A percentile compares a stretch with the other conserved stretches of the same genome.
These are phyloP conservation scores for Macrosiphum euphorbiae DNA, from an alignment of 2,888 invertebrate genomes.

Conservation along the genomic window DNA sequence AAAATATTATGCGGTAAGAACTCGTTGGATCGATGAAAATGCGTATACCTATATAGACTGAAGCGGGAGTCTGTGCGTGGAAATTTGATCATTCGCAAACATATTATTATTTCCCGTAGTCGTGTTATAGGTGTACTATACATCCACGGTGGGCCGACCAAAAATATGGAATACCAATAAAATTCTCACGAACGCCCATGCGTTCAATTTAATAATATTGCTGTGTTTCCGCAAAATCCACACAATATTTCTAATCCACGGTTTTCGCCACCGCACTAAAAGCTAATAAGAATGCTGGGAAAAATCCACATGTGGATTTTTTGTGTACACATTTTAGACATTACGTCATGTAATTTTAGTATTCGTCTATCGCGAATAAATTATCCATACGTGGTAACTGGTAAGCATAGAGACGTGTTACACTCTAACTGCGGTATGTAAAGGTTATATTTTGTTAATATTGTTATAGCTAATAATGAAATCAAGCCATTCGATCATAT, in stretches of 20 bases:
- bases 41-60: no score
- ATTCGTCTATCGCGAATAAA: not conserved
- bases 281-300: not conserved
- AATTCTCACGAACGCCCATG: not conserved
- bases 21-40: not conserved
- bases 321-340: not conserved
- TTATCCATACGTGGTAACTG: not conserved
- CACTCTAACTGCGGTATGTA: not conserved
- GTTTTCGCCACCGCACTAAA: not conserved
- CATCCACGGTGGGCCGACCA: not conserved
- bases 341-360: not conserved
- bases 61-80: no score
- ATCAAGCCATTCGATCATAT: not conserved
- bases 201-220: not conserved
- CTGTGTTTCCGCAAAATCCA: not conserved
- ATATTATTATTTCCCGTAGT: not conserved
- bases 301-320: not conserved
- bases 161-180: not conserved
- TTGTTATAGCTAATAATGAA: not conserved
- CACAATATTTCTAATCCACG: not conserved
- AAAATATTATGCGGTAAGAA: not conserved
- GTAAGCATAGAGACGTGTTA: no score
- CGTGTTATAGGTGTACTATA: not conserved
- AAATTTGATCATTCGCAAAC: not conserved
- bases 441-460: not conserved